These are phyloP conservation scores for Abrostola tripartita DNA, from an alignment of 2,888 invertebrate genomes.

Conservation along the genomic window DNA sequence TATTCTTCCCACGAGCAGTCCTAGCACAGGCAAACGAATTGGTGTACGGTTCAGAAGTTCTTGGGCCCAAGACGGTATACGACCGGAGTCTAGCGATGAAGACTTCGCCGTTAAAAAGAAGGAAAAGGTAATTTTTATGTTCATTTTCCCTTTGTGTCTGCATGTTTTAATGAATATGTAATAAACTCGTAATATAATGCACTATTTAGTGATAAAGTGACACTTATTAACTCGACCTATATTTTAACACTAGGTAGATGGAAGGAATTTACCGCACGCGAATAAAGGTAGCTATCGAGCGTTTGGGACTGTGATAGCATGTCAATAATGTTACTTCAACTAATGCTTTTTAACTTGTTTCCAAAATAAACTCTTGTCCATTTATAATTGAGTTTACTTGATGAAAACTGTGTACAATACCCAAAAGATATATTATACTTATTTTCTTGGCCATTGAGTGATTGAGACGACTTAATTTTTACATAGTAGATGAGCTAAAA, in stretches of 20 bases:
- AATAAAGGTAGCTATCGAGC: constrained; percentile 71
- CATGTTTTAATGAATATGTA: constrained; percentile 4
- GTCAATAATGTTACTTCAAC: constrained; percentile 23
- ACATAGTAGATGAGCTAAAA: too few relatives aligned
- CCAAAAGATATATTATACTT: too few relatives aligned
- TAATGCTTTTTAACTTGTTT: background rate
- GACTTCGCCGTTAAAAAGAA: constrained; percentile 76
- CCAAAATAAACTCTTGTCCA: background rate
- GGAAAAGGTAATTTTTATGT: constrained; percentile 70
- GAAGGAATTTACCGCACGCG: constrained; percentile 68
- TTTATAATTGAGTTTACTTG: background rate
- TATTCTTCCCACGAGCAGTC: constrained; percentile 72
- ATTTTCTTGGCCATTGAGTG: too few relatives aligned
- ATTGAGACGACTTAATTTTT: too few relatives aligned
- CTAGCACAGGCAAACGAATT: constrained; percentile 71
- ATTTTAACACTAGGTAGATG: constrained; percentile 77
- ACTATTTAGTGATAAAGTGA: constrained; percentile 20
- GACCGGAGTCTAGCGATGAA: constrained; percentile 77
- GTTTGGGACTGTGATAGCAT: constrained; percentile 49
- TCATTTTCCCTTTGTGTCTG: too few relatives aligned
- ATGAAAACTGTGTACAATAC: background rate
- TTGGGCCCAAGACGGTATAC: constrained; percentile 73
- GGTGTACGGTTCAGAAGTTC: constrained; percentile 81
- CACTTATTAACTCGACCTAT: constrained; percentile 57
- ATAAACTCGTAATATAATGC: constrained; percentile 28